These are phyloP conservation scores for Drosophila athabasca DNA, from an alignment of 1,140 invertebrate genomes.

Conservation along the genomic window DNA sequence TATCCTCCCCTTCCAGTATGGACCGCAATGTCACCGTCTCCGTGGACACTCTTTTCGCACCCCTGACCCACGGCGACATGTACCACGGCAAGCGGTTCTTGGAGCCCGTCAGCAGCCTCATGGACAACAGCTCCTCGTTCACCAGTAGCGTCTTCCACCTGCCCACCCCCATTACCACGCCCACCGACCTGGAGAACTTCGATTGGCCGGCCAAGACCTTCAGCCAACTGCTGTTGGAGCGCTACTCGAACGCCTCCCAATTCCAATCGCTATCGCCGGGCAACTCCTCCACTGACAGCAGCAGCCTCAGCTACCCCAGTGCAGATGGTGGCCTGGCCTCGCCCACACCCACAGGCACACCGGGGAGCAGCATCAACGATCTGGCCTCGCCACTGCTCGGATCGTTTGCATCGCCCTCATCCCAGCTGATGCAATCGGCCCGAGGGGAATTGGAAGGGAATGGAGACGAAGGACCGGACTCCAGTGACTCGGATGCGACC, in stretches of 20 bases:
- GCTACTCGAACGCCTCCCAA: constrained; percentile 39
- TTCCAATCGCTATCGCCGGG: constrained; percentile 7
- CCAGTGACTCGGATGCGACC: constrained; percentile 63
- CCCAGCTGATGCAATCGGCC: constrained; percentile 57
- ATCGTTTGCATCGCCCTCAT: constrained; percentile 55
- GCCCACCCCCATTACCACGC: constrained; percentile 62
- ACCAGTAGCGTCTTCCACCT: constrained; percentile 67
- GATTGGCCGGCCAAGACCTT: constrained; percentile 68
- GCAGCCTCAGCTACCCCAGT: constrained; percentile 48
- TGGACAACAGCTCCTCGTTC: constrained; percentile 68
- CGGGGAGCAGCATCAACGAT: constrained; percentile 51
- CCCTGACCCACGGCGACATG: constrained; percentile 49
- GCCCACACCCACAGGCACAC: constrained; percentile 39
- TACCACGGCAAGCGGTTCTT: constrained; percentile 74
- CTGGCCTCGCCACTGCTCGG: constrained; percentile 58
- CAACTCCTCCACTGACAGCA: constrained; percentile 64
- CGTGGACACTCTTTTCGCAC: constrained; percentile 49
- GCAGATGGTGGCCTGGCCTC: constrained; percentile 9
- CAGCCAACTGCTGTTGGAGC: constrained; percentile 57
- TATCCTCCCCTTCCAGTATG: not conserved
- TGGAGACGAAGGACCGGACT: not conserved
- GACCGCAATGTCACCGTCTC: constrained; percentile 40
- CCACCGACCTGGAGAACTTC: constrained; percentile 41
- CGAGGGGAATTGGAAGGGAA: constrained; percentile 20
- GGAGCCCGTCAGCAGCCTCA: constrained; percentile 57